A percentile compares a stretch with the other conserved stretches of the same genome.
phyloP scores from a whole-genome alignment of 1,140 invertebrate genomes.

The Rhagoletis pomonella region DNA sequence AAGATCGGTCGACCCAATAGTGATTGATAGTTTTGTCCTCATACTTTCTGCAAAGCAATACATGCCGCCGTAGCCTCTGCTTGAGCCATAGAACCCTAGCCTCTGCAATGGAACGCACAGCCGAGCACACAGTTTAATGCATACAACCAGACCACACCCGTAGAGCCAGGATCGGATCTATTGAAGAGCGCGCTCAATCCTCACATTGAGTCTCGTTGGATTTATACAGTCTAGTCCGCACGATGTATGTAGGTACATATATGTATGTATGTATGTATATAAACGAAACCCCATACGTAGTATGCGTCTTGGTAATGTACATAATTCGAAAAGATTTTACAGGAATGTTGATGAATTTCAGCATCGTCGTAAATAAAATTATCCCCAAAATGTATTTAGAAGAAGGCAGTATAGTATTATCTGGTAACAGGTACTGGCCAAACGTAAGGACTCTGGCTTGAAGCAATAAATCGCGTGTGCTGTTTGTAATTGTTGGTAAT shows the following conservation, averaged over 20 bases:
- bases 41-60: conserved; percentile 42
- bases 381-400: background rate
- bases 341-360: background rate
- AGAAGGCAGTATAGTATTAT: background rate
- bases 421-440: background rate
- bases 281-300: background rate
- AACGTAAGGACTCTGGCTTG: background rate
- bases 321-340: background rate
- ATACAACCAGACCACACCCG: conserved; percentile 23
- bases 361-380: conserved; percentile 7
- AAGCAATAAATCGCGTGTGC: background rate
- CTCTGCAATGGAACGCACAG: conserved; percentile 33
- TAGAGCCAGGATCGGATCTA: background rate
- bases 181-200: background rate
- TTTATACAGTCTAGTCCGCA: background rate
- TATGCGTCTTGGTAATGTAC: background rate
- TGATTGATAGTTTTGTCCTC: background rate
- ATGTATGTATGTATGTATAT: too few relatives aligned
- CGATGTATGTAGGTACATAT: background rate
- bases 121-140: background rate
- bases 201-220: background rate
- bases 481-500: background rate
- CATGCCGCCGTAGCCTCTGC: background rate
- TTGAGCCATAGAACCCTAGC: background rate
- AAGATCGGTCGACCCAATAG: background rate